Percentiles rank a stretch among this genome's conserved stretches.
Evolutionary conservation across 2,888 invertebrate species (phyloP).

Genomic region (Drosophila infuscata): DNA sequence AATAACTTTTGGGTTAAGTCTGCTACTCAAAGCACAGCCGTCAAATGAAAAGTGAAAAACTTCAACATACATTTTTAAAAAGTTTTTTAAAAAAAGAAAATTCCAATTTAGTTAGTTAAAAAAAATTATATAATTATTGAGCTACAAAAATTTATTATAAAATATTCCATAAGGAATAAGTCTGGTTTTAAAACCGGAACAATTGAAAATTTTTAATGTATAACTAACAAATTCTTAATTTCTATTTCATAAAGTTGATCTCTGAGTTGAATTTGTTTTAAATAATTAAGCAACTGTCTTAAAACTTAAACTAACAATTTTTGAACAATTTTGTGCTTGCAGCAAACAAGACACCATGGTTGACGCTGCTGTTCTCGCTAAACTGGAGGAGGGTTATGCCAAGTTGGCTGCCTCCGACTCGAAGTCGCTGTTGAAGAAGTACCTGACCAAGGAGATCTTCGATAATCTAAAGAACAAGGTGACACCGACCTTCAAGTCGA

Average conservation of each 20-base stretch:
- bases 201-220: neutral
- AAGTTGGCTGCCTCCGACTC: constrained; percentile 95
- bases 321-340: constrained; percentile 73
- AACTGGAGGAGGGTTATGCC: constrained; percentile 95
- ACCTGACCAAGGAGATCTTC: constrained; percentile 95
- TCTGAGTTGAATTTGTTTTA: neutral
- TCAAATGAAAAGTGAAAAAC: neutral
- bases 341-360: constrained; percentile 93
- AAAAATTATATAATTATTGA: neutral
- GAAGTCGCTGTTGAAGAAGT: constrained; percentile 98
- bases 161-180: neutral
- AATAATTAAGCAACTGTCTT: neutral
- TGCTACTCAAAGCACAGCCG: neutral
- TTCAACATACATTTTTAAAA: neutral
- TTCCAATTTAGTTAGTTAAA: neutral
- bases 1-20: neutral
- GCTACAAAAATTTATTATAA: neutral
- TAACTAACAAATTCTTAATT: neutral
- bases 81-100: neutral
- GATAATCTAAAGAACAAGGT: constrained; percentile 96
- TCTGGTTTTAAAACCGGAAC: neutral
- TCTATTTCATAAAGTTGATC: neutral
- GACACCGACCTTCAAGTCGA: constrained; percentile 95
- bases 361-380: constrained; percentile 95
- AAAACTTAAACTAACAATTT: constrained; percentile 19